Conservation (phyloP, 2,888 invertebrate species). For the Rhingia campestris region DNA sequence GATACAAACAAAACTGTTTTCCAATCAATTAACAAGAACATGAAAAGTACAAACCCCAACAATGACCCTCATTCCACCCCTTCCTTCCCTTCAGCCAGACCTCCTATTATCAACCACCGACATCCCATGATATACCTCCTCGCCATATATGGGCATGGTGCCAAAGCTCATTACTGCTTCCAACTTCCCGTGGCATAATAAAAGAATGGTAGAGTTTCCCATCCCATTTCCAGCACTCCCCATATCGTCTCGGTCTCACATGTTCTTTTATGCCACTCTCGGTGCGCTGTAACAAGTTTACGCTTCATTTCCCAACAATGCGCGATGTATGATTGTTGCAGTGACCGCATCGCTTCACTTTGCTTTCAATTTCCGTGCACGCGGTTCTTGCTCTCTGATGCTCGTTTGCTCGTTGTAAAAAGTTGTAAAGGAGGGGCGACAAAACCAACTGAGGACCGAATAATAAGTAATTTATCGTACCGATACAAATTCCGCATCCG, state of each 20-base stretch:
- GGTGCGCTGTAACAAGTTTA: constrained; percentile 46
- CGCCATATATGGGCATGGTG: constrained; percentile 48
- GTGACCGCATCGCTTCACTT: constrained; percentile 30
- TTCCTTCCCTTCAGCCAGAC: background rate
- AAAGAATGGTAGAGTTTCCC: constrained; percentile 13
- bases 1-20: constrained; percentile 17
- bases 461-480: constrained; percentile 53
- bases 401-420: background rate
- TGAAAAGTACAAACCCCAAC: constrained; percentile 26
- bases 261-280: constrained; percentile 23
- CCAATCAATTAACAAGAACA: constrained; percentile 30
- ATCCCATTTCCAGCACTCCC: constrained; percentile 15
- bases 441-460: background rate
- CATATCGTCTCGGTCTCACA: background rate
- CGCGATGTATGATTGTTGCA: constrained; percentile 5
- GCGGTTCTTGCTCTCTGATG: constrained; percentile 13
- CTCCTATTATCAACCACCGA: no score
- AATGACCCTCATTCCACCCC: background rate
- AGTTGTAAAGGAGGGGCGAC: no score
- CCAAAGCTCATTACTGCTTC: constrained; percentile 60
- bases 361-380: constrained; percentile 59
- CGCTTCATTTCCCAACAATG: constrained; percentile 51
- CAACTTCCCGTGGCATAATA: constrained; percentile 38
- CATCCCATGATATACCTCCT: background rate
- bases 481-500: constrained; percentile 46